These are phyloP conservation scores for Centropristis striata DNA, from an alignment of 2,113 vertebrate genomes.

Conservation along the genomic window DNA sequence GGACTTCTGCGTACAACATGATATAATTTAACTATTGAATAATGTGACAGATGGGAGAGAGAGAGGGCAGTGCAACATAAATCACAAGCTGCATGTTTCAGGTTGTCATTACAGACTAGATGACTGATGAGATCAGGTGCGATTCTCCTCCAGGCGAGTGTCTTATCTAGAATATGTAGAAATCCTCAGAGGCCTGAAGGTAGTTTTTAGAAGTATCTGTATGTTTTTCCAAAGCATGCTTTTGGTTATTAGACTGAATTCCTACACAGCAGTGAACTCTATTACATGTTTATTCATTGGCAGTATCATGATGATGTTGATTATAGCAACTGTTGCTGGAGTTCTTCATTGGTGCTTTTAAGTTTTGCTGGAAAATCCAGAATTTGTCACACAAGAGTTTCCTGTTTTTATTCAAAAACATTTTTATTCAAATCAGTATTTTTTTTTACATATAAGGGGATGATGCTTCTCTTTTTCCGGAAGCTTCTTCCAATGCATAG, in stretches of 20 bases:
- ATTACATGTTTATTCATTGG: background rate
- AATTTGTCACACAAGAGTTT: too few species aligned
- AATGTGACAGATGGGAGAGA: conserved; percentile 26
- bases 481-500: too few species aligned
- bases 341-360: background rate
- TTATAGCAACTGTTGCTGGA: background rate
- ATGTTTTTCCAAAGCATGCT: too few species aligned
- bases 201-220: too few species aligned
- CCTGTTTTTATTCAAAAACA: too few species aligned
- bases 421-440: too few species aligned
- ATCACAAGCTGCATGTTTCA: conserved; percentile 19
- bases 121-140: conserved; percentile 19
- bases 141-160: background rate
- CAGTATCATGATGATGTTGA: background rate
- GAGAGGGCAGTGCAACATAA: background rate
- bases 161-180: background rate
- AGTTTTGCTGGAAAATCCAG: background rate
- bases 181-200: background rate
- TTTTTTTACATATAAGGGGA: too few species aligned
- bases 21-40: background rate
- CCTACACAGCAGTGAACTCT: background rate
- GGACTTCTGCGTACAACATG: background rate
- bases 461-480: too few species aligned
- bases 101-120: background rate
- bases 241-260: background rate